Base-by-base conservation (phyloP, 2,888 invertebrate genomes). In the Zygogramma bicolorata region DNA sequence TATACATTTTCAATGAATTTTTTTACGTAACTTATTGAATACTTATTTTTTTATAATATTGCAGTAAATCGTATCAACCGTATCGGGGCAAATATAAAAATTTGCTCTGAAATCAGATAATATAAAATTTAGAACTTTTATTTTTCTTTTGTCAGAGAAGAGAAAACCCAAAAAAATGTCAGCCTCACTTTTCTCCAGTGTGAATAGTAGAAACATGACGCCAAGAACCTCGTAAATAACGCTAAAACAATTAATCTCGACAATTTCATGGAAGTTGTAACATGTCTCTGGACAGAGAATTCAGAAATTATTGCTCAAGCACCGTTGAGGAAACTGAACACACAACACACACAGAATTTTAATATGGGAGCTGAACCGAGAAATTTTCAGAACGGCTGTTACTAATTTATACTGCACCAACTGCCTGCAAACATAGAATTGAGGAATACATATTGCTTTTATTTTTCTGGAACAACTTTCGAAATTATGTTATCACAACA, bases 381-480 rank as follows among this genome's bases (percentile, higher is more conserved):
- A 31, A 49, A 63, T 46, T 63, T 31, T 20, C 27, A 31, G 10
- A 63, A 22, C 63, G 18, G 63, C 1, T 20, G 63, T 46, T 46
- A 63, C 20, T 29, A 63, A 63, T 63, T 42, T 46, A 62, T 42
- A 29, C 46, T 46, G 63, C 63, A 15, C 42, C 46, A 31, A 46
- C 46, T 63, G 46, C 18, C 63, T 61, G 18, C 46, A 63, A 63
- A 61, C 29, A 63, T 63, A 15, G 46, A 6, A 63, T 63, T 63
- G 20, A 46, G 49, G 27, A 63, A 63, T 46, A n/a, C n/a, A n/a
- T n/a, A 63, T 46, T 18, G 22, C 46, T 63, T 15, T 63, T 49
- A 63, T 63, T 46, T 46, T 46, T 63, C 20, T 63, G 63, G 63
- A 46, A 63, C 3, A 63, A 63, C 63, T 63, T 46, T n/a, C n/a